A percentile compares a stretch with the other conserved stretches of the same genome.
Conservation (phyloP, 2,797 vertebrate species). For the Lepidocolaptes lacrymiger region DNA sequence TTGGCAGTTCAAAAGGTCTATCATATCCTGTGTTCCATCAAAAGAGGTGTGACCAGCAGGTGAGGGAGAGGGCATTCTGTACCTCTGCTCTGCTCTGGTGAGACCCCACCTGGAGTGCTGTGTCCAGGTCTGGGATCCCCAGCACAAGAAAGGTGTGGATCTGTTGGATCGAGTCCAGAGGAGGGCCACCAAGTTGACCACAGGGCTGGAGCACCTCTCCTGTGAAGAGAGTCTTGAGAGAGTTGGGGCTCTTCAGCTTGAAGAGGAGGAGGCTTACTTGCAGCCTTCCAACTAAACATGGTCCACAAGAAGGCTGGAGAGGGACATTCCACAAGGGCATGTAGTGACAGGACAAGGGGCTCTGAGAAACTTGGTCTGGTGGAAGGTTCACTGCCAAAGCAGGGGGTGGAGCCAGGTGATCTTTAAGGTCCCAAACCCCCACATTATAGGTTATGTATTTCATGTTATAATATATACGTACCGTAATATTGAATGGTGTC, state of each 20-base stretch:
- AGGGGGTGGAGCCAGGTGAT: background rate
- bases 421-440: background rate
- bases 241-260: background rate
- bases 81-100: background rate
- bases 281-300: background rate
- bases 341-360: background rate
- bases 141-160: background rate
- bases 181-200: background rate
- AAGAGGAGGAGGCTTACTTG: background rate
- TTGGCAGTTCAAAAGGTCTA: background rate
- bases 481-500: background rate
- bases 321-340: background rate
- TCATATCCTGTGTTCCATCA: background rate
- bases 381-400: background rate
- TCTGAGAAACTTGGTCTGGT: background rate
- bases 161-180: background rate
- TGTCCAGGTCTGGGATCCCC: background rate
- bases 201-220: background rate
- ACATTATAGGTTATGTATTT: background rate
- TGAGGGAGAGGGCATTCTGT: background rate
- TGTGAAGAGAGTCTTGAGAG: background rate
- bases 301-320: background rate
- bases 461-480: background rate
- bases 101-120: background rate
- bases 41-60: background rate